Evolutionary conservation across 2,797 vertebrate species (phyloP), one percentile per base, ranked within the genome.

Genomic region (Characodon lateralis): DNA sequence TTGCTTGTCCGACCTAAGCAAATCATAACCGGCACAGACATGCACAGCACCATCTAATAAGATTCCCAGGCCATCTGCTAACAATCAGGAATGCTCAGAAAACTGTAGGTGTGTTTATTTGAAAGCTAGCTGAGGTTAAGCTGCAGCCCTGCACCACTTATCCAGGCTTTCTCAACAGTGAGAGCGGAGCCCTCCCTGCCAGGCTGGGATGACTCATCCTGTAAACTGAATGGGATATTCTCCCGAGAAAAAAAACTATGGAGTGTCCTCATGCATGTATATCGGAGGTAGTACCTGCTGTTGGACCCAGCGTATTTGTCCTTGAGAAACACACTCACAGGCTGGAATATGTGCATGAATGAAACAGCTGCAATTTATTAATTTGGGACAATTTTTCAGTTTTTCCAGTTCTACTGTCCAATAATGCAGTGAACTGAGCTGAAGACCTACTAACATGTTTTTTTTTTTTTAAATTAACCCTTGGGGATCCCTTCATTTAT

Each of bases 161-260:
- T 72, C 28, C 6, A 72, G 76, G 80, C 66, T 83, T 84, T 74
- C 68, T 82, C 74, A 87, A 71, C 79, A 77, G 46, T 63, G 20
- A n/a, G 28, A 71, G 75, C 78, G 66, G 68, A 74, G 76, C 77
- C 22, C 59, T 69, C 78, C 55, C 71, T 65, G 53, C 69, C 68
- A 66, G 53, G 69, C 76, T 24, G 72, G 6, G 71, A 77, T 87
- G 89, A 88, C 82, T 92, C 87, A 89, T 81, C 75, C 78, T 13
- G 61, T 51, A 71, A 39, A 72, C 72, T 71, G 72, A 66, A 79
- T 53, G 59, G 63, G 71, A 77, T 24, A 78, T 76, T 88, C 77
- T 82, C 68, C 69, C 48, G 74, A 81, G 71, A 69, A 87, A 80
- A 85, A 61, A 28, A 61, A 31, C 28, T 18, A 16, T 26, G 26